Evolutionary conservation across 1,140 invertebrate species (phyloP), one percentile per base, ranked within the genome.

Genomic region (Pristionchus pacificus): DNA sequence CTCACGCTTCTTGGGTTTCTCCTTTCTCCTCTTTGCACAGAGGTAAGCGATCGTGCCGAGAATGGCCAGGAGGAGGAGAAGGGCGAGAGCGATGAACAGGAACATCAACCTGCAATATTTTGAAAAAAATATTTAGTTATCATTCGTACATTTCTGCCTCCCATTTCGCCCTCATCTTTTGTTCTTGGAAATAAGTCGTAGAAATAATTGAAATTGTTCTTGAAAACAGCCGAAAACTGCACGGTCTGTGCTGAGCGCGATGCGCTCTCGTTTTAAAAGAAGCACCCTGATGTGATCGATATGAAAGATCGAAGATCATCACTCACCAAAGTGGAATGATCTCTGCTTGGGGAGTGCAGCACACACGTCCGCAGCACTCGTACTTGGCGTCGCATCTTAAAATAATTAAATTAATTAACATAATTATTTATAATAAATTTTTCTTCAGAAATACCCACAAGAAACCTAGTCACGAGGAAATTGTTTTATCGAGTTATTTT

Each of bases 1-100:
- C 79, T 71, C 27, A 82, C 80, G 75, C 76, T 81, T 78, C 77
- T 82, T 84, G 64, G 71, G 75, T 38, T 74, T 79, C 2, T 65
- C 60, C 61, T 80, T 82, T 61, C 74, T 74, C 60, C 74, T 61
- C 62, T 76, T 77, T 0, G 77, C 70, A 31, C 79, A 83, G 30
- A 76, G 65, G 30, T 77, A 79, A 13, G 70, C 71, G 3, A 83
- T 61, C 2, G 72, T 31, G 15, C 67, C 74, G 1, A 80, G 69
- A 2, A 83, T 49, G 14, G 70, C 59, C 13, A 69, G 13, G 19
- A 84, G 69, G 1, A 74, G 30, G 15, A 82, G 38, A 15, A 81
- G 66, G 28, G 59, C 71, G 24, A 83, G 68, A 24, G 77, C 24
- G n/a, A 82, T 66, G 24, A 79, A 71, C n/a, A 83, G 29, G 27